Conservation (phyloP, 1,140 invertebrate genomes). For the Sitophilus oryzae region DNA sequence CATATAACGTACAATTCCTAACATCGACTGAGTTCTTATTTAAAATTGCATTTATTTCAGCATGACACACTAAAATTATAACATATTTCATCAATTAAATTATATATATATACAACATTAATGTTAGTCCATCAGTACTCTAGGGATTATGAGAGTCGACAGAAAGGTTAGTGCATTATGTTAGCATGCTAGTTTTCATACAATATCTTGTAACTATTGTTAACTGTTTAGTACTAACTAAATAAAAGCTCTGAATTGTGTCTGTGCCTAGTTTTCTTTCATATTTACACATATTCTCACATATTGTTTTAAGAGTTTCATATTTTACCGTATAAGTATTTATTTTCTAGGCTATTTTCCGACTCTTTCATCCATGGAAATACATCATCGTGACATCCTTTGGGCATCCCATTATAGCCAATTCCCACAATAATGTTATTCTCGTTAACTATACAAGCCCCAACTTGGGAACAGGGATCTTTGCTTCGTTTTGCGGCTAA, state of each 20-base stretch:
- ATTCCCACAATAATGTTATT: slow-evolving; percentile 88
- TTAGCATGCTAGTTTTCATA: no score
- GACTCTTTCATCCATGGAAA: slow-evolving; percentile 78
- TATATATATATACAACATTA: not conserved
- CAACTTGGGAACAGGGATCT: slow-evolving; percentile 88
- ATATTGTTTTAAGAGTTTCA: no score
- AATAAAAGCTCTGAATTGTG: not conserved
- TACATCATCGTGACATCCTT: slow-evolving; percentile 77
- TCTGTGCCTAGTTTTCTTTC: no score
- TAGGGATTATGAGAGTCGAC: no score
- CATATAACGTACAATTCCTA: slow-evolving; percentile 77
- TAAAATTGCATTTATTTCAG: slow-evolving; percentile 93
- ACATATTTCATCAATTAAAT: slow-evolving; percentile 6
- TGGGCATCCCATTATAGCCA: slow-evolving; percentile 95
- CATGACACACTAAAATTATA: slow-evolving; percentile 81
- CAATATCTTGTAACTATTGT: no score
- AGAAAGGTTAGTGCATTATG: no score
- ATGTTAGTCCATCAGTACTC: no score
- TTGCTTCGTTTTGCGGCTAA: slow-evolving; percentile 85
- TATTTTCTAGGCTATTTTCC: slow-evolving; percentile 56
- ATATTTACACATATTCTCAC: no score
- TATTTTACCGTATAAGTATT: slow-evolving; percentile 80
- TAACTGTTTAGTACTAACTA: not conserved
- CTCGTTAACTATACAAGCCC: slow-evolving; percentile 84
- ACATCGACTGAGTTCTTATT: slow-evolving; percentile 81